Conservation (phyloP, 2,797 vertebrate genomes). For the Todus mexicanus region DNA sequence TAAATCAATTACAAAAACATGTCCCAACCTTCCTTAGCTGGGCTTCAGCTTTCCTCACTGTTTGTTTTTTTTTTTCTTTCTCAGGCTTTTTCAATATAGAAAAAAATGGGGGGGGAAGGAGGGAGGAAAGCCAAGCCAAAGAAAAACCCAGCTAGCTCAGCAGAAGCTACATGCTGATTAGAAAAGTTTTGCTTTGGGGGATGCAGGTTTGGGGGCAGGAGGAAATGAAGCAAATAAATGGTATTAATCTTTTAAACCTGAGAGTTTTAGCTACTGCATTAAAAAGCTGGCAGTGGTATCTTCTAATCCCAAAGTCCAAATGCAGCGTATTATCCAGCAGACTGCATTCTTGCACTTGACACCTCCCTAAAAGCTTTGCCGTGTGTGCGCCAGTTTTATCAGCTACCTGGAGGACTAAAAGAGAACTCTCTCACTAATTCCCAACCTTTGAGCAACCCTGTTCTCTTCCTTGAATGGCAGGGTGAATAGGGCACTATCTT, state of each 20-base stretch:
- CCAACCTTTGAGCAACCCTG: constrained; percentile 26
- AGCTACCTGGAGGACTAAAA: constrained; percentile 48
- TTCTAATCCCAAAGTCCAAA: constrained; percentile 54
- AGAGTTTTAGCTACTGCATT: constrained; percentile 49
- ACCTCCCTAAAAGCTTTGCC: constrained; percentile 52
- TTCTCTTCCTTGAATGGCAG: neutral
- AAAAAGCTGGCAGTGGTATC: constrained; percentile 35
- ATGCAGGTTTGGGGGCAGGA: neutral
- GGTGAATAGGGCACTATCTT: constrained; percentile 36
- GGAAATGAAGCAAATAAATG: constrained; percentile 54
- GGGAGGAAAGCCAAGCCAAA: neutral
- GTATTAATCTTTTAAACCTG: constrained; percentile 58
- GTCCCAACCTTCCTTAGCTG: neutral
- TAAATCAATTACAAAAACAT: constrained; percentile 4
- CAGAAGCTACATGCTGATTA: constrained; percentile 35
- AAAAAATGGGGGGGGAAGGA: neutral
- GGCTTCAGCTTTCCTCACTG: neutral
- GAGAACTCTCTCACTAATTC: constrained; percentile 29
- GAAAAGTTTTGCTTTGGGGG: constrained; percentile 30
- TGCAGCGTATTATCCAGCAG: constrained; percentile 9
- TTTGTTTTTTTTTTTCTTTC: neutral
- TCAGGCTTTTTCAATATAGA: neutral
- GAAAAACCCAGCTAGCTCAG: neutral
- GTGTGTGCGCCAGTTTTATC: constrained; percentile 24
- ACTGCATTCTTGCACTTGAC: constrained; percentile 38